Evolutionary conservation across 2,113 vertebrate species (phyloP).

Genomic region (Toxostoma redivivum): DNA sequence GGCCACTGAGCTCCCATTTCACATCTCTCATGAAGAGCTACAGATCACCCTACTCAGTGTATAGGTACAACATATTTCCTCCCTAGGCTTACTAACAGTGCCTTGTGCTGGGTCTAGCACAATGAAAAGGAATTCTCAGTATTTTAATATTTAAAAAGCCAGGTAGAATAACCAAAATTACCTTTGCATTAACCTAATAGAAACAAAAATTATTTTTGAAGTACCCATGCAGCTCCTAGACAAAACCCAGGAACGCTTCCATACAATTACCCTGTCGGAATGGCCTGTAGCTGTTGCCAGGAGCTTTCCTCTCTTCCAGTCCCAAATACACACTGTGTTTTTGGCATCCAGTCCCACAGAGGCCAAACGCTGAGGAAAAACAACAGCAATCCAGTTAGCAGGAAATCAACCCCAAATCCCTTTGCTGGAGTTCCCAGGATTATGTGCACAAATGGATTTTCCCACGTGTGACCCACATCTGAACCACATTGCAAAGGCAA

Average conservation of each 20-base stretch:
- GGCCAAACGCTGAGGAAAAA: constrained; percentile 80
- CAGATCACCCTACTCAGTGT: background rate
- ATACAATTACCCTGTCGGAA: constrained; percentile 80
- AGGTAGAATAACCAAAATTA: background rate
- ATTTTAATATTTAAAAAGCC: background rate
- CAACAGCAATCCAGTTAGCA: constrained; percentile 4
- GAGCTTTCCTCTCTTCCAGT: constrained; percentile 92
- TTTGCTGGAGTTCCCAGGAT: background rate
- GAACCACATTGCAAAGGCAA: background rate
- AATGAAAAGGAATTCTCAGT: background rate
- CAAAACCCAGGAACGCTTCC: background rate
- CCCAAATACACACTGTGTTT: constrained; percentile 95
- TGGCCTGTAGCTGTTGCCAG: constrained; percentile 93
- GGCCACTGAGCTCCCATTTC: background rate
- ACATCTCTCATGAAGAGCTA: background rate
- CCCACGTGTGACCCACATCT: background rate
- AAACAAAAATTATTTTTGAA: background rate
- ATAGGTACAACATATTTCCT: background rate
- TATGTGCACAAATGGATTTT: background rate
- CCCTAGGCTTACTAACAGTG: background rate
- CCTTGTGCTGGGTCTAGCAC: background rate
- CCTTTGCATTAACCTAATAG: background rate
- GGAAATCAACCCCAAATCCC: background rate
- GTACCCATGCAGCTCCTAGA: background rate
- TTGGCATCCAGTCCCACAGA: constrained; percentile 96